A percentile compares a stretch with the other conserved stretches of the same genome.
These are phyloP conservation scores for Siderastrea siderea DNA, from an alignment of 92 coral and sea anemone species.

Conservation along the genomic window DNA sequence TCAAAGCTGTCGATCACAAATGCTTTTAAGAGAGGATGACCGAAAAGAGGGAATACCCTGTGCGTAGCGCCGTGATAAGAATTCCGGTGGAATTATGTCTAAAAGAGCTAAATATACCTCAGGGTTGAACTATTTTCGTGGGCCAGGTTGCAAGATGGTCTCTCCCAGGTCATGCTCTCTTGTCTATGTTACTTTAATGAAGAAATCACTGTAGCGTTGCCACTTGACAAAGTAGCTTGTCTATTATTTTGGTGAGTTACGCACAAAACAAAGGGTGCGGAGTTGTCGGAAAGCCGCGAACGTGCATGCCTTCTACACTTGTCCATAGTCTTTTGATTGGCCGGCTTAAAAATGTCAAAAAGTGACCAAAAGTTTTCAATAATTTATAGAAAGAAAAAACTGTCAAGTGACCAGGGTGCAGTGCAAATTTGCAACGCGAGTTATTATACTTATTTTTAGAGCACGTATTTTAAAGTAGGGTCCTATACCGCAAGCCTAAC, in stretches of 20 bases:
- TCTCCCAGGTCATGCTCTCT: background rate
- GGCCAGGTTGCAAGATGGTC: background rate
- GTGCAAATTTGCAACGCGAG: background rate
- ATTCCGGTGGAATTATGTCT: background rate
- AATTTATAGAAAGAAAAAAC: too few species aligned
- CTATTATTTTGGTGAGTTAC: too few species aligned
- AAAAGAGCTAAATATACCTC: background rate
- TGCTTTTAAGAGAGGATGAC: background rate
- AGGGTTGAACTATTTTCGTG: too few species aligned
- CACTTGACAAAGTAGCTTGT: too few species aligned
- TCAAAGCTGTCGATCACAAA: background rate
- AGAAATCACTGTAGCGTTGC: background rate
- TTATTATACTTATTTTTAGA: background rate
- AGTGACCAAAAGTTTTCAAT: too few species aligned
- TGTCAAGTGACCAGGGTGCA: background rate
- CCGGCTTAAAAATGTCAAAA: too few species aligned
- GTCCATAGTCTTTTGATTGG: too few species aligned
- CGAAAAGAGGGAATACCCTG: background rate
- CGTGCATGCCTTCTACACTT: too few species aligned
- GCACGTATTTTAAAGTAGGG: background rate
- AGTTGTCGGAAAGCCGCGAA: too few species aligned
- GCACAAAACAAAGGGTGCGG: too few species aligned
- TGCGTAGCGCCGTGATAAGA: background rate
- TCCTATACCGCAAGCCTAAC: background rate
- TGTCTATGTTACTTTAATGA: background rate